Evolutionary conservation across 2,797 vertebrate genomes (phyloP).

Genomic region (Orientallactaga sibirica): DNA sequence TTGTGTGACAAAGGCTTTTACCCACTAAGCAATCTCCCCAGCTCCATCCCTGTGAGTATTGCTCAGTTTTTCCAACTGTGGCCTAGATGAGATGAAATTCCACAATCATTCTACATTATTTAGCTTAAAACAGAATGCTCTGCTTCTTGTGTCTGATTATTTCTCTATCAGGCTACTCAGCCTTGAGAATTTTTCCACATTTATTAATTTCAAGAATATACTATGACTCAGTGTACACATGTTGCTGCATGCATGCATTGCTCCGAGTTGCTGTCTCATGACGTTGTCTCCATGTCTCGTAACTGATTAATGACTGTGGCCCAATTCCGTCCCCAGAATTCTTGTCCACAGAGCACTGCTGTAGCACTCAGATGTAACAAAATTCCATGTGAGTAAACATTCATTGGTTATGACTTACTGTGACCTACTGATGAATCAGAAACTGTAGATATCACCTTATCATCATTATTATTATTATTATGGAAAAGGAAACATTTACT

Average conservation of each 20-base stretch:
- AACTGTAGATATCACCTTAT: not conserved
- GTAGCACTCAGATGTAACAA: not conserved
- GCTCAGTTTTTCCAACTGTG: not conserved
- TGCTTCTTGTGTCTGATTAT: not conserved
- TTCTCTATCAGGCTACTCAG: not conserved
- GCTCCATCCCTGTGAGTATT: too few species aligned
- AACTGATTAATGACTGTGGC: not conserved
- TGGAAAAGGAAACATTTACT: constrained; percentile 35
- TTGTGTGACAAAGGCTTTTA: too few species aligned
- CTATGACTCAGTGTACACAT: not conserved
- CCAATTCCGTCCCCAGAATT: constrained; percentile 14
- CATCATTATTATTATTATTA: not conserved
- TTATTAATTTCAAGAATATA: constrained; percentile 34
- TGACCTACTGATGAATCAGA: constrained; percentile 1
- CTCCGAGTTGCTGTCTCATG: not conserved
- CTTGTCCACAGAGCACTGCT: not conserved
- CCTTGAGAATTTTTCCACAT: not conserved
- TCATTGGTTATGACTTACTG: not conserved
- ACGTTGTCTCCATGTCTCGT: not conserved
- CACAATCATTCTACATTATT: not conserved
- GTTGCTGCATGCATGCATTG: not conserved
- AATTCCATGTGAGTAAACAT: constrained; percentile 1
- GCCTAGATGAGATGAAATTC: not conserved
- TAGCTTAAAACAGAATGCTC: not conserved
- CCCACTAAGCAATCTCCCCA: too few species aligned